Conservation (phyloP, 35 echinoderm and acorn worm genomes). For the Apostichopus parvimensis region DNA sequence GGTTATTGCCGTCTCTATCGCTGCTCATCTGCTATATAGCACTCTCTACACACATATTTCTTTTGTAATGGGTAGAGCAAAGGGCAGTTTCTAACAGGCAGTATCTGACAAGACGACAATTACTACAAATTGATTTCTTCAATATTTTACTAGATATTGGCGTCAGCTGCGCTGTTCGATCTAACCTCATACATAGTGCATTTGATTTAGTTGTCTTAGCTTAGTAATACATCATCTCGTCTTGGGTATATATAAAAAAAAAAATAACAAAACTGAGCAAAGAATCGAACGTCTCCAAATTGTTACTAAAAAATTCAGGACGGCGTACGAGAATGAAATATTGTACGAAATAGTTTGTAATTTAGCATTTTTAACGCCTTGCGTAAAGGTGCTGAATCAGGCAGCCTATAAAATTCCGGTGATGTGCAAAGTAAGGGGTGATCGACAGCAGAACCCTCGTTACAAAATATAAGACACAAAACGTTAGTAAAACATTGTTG, state of each 20-base stretch:
- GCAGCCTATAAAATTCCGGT: neutral
- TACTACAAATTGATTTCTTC: constrained; percentile 52
- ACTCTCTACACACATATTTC: neutral
- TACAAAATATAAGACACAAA: neutral
- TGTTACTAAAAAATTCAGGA: neutral
- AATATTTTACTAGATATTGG: constrained; percentile 39
- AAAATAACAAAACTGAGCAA: too few species aligned
- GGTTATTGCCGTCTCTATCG: neutral
- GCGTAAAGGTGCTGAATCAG: neutral
- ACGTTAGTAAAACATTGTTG: too few species aligned
- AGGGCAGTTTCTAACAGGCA: constrained; percentile 10
- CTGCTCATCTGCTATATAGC: neutral
- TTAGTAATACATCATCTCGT: neutral
- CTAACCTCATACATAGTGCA: neutral
- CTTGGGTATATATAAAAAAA: neutral
- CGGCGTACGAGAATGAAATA: too few species aligned
- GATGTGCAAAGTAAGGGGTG: neutral
- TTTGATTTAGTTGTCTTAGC: constrained; percentile 22
- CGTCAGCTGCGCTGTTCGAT: neutral
- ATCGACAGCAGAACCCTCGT: neutral
- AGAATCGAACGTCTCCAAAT: neutral
- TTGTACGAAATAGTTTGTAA: too few species aligned
- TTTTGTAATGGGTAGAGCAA: neutral
- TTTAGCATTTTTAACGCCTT: too few species aligned
- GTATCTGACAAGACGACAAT: constrained; percentile 34